These are phyloP conservation scores for Chlorodrepanis virens DNA, from an alignment of 2,113 vertebrate species.

Conservation along the genomic window DNA sequence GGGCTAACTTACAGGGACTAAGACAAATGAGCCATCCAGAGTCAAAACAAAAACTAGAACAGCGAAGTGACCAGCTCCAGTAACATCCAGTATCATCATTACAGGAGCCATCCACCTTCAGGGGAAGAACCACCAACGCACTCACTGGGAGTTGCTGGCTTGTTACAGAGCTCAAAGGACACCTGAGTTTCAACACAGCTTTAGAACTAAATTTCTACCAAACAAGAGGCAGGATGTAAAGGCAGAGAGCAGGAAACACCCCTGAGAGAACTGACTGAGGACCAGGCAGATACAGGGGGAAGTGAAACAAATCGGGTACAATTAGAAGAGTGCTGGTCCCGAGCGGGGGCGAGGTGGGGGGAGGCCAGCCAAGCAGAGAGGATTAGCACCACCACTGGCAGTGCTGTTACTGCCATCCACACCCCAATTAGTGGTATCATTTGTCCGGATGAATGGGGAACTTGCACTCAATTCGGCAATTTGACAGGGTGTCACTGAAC, in stretches of 20 bases:
- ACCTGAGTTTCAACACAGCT: not conserved
- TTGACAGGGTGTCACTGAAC: slow-evolving; percentile 46
- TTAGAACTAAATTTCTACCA: not conserved
- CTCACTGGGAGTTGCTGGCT: not conserved
- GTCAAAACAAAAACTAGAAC: not conserved
- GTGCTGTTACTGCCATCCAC: not conserved
- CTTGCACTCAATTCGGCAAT: slow-evolving; percentile 23
- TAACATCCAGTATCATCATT: not conserved
- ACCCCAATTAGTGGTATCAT: slow-evolving; percentile 9
- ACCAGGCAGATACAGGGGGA: not conserved
- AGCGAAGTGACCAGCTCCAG: not conserved
- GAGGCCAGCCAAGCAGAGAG: not conserved
- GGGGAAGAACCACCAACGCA: rapidly evolving
- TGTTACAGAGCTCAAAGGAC: not conserved
- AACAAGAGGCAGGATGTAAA: not conserved
- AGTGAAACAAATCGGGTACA: not conserved
- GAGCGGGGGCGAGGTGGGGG: not conserved
- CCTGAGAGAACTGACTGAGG: rapidly evolving
- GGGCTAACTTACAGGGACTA: not conserved
- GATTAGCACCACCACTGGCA: not conserved
- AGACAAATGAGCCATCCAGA: not conserved
- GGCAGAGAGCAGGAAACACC: rapidly evolving
- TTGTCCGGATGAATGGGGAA: slow-evolving; percentile 40
- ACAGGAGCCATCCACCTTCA: not conserved
- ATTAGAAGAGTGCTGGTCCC: not conserved